Base-by-base conservation (phyloP, 2,797 vertebrate species). In the Clarias pachynema region DNA sequence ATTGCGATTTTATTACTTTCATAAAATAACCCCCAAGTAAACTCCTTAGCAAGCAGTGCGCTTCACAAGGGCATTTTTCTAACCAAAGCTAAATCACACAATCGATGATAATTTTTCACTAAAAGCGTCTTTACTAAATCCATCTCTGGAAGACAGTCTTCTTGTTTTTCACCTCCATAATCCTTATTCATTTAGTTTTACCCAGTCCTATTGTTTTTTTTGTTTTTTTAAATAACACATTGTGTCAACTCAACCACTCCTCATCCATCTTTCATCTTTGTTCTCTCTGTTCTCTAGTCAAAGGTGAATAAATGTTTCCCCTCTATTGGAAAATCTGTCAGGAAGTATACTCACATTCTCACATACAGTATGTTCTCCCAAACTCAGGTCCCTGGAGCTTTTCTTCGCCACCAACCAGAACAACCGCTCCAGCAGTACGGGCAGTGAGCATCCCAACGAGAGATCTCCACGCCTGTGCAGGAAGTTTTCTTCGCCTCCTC, bases 401-500 rank as follows among this genome's bases (percentile, higher is more conserved):
- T 99, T 99, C 94, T 99, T 99, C 88, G 97, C 97, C 88, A 97
- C 96, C 72, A 98, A 95, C 88, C 97, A 97, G 91, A 98, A 97
- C 90, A 98, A 94, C 92, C 95, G 97, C 88, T 79, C 66, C 31
- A 72, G 57, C 81, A 83, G 81, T 57, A 84, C 66, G 1, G 34
- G 85, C 84, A 95, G 96, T 26, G 97, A 98, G 83, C 96, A 96
- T 87, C 87, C 91, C 72, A 94, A 94, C n/a, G 97, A 99, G 57
- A 97, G 97, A 90, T 98, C 98, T 10, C 98, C 98, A 26, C 96
- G 94, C 40, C 95, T 99, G n/a, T 96, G 97, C 89, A 97, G 98
- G 92, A 99, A 99, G 91, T 98, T 99, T 90, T 99, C 98, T 78
- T 98, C 97, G 62, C 98, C 98, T 1, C 98, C 98, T 37, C 97